Evolutionary conservation across 2,888 invertebrate species (phyloP).

Genomic region (Leistus spinibarbis): DNA sequence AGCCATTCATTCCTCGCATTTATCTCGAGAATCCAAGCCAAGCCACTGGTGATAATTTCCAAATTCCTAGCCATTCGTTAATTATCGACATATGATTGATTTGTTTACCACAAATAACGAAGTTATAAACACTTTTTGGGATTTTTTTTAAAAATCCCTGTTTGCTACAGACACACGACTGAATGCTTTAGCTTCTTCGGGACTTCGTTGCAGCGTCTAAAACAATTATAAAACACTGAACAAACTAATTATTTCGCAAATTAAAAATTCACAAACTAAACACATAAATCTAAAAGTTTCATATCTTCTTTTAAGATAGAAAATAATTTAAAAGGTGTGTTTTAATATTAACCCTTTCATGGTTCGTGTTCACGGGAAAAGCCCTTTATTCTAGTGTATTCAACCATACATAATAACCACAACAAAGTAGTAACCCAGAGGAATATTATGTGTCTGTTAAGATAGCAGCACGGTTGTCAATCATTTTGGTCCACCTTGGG

Average conservation of each 20-base stretch:
- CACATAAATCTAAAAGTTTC: background rate
- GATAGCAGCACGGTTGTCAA: conserved; percentile 6
- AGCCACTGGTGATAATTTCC: background rate
- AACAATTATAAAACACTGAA: background rate
- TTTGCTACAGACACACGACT: too few relatives aligned
- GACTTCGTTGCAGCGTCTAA: background rate
- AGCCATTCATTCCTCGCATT: background rate
- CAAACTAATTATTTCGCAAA: background rate
- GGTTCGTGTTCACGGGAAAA: background rate
- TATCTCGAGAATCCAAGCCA: background rate
- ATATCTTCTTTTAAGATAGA: too few relatives aligned
- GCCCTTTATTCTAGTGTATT: too few relatives aligned
- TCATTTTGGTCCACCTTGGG: conserved; percentile 40
- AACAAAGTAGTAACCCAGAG: background rate
- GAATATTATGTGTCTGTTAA: background rate
- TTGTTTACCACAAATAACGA: background rate
- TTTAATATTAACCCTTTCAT: background rate
- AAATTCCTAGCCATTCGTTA: background rate
- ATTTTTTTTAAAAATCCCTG: too few relatives aligned
- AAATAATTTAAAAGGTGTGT: background rate
- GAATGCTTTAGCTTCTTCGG: too few relatives aligned
- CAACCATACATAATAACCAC: background rate
- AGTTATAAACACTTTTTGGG: too few relatives aligned
- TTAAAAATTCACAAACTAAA: background rate
- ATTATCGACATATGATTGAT: background rate